A percentile compares a stretch with the other conserved stretches of the same genome.
Conservation (phyloP, 2,113 vertebrate species). For the Atherinomorus stipes region DNA sequence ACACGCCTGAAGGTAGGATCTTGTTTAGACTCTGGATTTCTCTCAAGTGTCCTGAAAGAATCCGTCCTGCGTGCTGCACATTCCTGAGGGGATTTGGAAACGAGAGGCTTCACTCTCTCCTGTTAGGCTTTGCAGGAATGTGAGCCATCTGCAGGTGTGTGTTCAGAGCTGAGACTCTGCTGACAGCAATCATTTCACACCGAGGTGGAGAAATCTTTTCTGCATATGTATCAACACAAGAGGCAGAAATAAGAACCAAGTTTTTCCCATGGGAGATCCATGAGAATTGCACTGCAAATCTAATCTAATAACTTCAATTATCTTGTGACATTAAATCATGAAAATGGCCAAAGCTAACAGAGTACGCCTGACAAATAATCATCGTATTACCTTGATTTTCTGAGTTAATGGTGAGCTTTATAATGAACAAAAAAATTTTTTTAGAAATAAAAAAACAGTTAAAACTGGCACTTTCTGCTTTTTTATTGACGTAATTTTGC, state of each 20-base stretch:
- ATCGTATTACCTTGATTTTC: too few species aligned
- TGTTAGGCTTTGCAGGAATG: conserved; percentile 69
- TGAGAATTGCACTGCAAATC: too few species aligned
- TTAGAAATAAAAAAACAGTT: too few species aligned
- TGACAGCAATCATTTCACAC: conserved; percentile 64
- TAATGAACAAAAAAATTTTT: too few species aligned
- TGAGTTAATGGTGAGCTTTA: too few species aligned
- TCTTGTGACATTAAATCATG: too few species aligned
- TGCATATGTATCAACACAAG: background rate
- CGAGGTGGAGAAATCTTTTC: conserved; percentile 40
- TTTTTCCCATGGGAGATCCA: too few species aligned
- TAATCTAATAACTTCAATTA: too few species aligned
- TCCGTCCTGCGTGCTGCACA: conserved; percentile 47
- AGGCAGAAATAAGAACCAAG: background rate
- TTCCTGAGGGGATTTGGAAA: conserved; percentile 66
- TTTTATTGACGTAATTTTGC: too few species aligned
- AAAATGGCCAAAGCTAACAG: too few species aligned
- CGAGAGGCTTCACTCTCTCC: conserved; percentile 45
- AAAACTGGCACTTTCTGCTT: too few species aligned
- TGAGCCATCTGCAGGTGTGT: conserved; percentile 59
- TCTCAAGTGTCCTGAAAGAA: conserved; percentile 10
- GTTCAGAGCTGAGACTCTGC: conserved; percentile 27
- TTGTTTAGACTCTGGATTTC: background rate
- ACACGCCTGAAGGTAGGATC: background rate
- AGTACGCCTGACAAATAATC: too few species aligned